These are phyloP conservation scores for Stichodactyla mertensii DNA, from an alignment of 64 coral and sea anemone genomes.

Conservation along the genomic window DNA sequence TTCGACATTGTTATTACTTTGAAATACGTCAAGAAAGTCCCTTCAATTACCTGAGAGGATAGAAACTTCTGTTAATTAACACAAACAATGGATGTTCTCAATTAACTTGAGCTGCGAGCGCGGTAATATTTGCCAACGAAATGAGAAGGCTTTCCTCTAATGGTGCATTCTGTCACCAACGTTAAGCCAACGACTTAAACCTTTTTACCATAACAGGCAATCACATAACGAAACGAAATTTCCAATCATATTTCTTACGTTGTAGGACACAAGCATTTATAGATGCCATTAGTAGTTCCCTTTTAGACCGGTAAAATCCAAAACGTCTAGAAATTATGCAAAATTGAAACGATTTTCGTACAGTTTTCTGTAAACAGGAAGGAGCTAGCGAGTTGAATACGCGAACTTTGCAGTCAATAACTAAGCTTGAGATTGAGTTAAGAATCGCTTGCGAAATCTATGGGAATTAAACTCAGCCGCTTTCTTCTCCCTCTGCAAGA, in stretches of 20 bases:
- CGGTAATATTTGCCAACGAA: neutral
- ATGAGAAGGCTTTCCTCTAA: neutral
- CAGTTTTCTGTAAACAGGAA: neutral
- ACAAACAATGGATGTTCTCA: neutral
- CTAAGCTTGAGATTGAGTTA: neutral
- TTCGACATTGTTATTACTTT: too few species aligned
- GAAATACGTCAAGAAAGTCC: neutral
- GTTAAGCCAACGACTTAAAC: neutral
- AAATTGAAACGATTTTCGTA: neutral
- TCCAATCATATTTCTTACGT: neutral
- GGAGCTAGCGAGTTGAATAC: neutral
- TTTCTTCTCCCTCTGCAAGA: neutral
- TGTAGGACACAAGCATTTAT: neutral
- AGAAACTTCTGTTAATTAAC: neutral
- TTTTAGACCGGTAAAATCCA: neutral
- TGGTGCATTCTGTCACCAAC: neutral
- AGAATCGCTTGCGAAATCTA: neutral
- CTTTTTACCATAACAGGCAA: neutral
- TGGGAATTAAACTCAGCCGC: neutral
- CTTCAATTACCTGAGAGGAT: neutral
- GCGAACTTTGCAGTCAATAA: neutral
- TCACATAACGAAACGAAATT: neutral
- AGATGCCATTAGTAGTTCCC: neutral
- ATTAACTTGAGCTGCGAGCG: neutral
- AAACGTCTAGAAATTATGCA: slow-evolving; percentile 9